Evolutionary conservation across 2,113 vertebrate genomes (phyloP).

Genomic region (Leiothrix lutea): DNA sequence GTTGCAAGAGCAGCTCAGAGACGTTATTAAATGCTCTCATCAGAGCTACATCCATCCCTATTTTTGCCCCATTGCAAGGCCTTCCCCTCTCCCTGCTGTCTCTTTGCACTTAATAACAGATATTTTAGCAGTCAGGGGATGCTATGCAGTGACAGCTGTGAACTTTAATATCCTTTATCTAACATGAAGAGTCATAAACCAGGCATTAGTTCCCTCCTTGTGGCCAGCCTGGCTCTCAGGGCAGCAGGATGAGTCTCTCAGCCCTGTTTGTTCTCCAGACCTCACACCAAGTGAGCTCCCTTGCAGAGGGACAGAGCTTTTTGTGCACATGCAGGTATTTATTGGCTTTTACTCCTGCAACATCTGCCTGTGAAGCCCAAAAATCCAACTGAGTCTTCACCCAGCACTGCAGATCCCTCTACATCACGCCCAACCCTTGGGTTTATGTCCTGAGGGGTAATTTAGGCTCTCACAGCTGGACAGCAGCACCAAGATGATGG

Average conservation of each 20-base stretch:
- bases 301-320: background rate
- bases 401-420: background rate
- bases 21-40: background rate
- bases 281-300: background rate
- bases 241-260: background rate
- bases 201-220: background rate
- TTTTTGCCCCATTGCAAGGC: background rate
- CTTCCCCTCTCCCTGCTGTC: background rate
- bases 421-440: accelerated
- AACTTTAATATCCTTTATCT: background rate
- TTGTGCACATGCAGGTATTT: background rate
- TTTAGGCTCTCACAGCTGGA: background rate
- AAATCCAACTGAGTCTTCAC: background rate
- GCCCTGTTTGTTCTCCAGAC: background rate
- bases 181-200: background rate
- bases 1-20: background rate
- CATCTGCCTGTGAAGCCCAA: background rate
- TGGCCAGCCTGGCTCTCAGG: background rate
- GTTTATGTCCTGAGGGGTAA: background rate
- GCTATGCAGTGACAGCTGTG: background rate
- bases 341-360: background rate
- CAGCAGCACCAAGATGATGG: background rate
- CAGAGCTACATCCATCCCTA: background rate
- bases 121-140: background rate
- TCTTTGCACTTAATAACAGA: background rate